phyloP scores from a whole-genome alignment of 2,888 invertebrate genomes.

The Melanargia galathea region DNA sequence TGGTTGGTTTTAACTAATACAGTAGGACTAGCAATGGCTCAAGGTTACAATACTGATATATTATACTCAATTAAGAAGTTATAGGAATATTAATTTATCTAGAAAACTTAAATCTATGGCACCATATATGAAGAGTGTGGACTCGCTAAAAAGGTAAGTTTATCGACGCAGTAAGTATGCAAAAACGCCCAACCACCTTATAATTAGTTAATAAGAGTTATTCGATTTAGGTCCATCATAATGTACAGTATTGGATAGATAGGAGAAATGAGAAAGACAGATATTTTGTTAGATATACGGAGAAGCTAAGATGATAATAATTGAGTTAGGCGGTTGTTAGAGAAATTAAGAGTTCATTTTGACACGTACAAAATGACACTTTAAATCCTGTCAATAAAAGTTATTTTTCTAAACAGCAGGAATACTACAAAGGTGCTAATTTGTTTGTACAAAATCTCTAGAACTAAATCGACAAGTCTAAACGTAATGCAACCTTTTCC shows the following conservation, averaged over 20 bases:
- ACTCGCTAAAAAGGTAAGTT: slow-evolving; percentile 26
- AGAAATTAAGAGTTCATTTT: no score
- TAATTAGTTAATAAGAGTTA: slow-evolving; percentile 1
- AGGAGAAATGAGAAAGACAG: no score
- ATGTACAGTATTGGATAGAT: not conserved
- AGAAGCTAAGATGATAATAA: no score
- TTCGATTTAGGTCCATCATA: slow-evolving; percentile 4
- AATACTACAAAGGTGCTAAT: not conserved
- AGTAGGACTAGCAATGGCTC: slow-evolving; percentile 36
- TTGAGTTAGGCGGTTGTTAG: no score
- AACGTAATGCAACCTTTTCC: no score
- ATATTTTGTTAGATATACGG: no score
- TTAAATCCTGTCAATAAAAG: no score
- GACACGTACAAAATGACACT: no score
- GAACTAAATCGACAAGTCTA: no score
- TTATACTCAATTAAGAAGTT: slow-evolving; percentile 4
- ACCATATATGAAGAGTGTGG: slow-evolving; percentile 28
- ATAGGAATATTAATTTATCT: slow-evolving; percentile 27
- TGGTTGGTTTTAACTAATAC: not conserved
- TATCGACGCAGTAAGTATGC: slow-evolving; percentile 28
- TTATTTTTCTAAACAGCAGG: no score
- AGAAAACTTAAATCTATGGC: slow-evolving; percentile 35
- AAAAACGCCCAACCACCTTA: slow-evolving; percentile 22
- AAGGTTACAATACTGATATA: slow-evolving; percentile 21
- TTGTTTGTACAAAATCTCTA: no score